Evolutionary conservation across 2,797 vertebrate species (phyloP).

Genomic region (Gallinago nigripennis): DNA sequence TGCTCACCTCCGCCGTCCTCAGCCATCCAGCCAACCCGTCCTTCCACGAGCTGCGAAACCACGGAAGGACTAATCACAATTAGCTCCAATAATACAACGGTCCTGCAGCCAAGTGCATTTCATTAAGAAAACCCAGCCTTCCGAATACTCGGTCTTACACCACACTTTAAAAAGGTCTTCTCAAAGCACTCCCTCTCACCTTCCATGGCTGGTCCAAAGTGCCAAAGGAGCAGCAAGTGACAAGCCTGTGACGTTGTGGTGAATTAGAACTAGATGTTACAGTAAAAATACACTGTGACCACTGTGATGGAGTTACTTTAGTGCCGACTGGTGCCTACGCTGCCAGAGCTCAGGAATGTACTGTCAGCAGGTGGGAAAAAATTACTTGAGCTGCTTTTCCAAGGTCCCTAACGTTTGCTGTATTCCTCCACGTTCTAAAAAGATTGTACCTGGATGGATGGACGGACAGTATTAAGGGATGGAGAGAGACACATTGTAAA

Average conservation of each 20-base stretch:
- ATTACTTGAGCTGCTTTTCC: neutral
- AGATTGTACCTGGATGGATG: neutral
- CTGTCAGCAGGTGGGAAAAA: neutral
- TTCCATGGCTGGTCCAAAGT: neutral
- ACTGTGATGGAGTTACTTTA: neutral
- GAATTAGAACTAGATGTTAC: neutral
- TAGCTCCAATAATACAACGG: neutral
- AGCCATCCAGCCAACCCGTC: neutral
- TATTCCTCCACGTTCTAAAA: neutral
- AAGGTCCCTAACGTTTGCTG: neutral
- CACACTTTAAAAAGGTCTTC: neutral
- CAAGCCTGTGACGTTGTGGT: neutral
- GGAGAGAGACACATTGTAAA: neutral
- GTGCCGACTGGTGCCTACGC: neutral
- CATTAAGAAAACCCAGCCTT: neutral
- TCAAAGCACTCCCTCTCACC: neutral
- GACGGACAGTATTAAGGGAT: neutral
- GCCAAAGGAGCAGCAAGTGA: neutral
- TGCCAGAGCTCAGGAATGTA: neutral
- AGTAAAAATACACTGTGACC: neutral
- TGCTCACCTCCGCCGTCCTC: neutral
- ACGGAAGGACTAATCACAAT: neutral
- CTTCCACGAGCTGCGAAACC: neutral
- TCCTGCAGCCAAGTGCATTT: neutral
- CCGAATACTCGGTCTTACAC: neutral